Base-by-base conservation (phyloP, 2,888 invertebrate genomes). In the Liopterus haemorrhoidalis region DNA sequence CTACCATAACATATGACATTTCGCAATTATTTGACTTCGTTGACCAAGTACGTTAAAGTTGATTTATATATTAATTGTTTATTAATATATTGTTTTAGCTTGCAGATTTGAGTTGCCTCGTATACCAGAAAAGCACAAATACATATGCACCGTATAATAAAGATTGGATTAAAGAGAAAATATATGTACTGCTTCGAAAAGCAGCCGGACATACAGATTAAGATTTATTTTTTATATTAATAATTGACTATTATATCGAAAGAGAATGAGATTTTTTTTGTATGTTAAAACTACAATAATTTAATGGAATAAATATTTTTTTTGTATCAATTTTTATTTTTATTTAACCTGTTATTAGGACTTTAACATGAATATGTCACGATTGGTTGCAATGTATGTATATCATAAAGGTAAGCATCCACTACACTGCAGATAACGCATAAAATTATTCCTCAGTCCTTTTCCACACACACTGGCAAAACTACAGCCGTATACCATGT, bases 141-240 rank as follows among this genome's bases (percentile, higher is more conserved):
- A 92, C 93, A 0, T 99, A 99, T 62, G 91, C 93, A 2, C 99
- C 99, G 0, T 96, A 96, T 71, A 96, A 96, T 68, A 97, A 97
- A 71, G 95, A 94, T 60, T 99, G 96, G 96, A 93, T 99, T 46
- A 99, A 99, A 68, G 96, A 99, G 66, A 95, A 97, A 67, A 95
- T 99, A 52, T 97, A 96, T 64, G 86, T 95, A 3, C 71, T 97
- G 58, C 71, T 97, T 51, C 83, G 93, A 55, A 92, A 95, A 69
- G 95, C 95, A 0, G 87, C 90, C 0, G 87, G 85, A 0, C 76
- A 78, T 45, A 37, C 56, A 9, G 59, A 59, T 20, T 58, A 56
- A 51, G 9, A 33, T 18, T n/a, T 36, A 19, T n/a, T 35, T 41
- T 21, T n/a, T 15, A 22, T 20, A 15, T 36, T 21, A 27, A 12